Evolutionary conservation across 2,797 vertebrate genomes (phyloP).

Genomic region (Tokudaia muenninki): DNA sequence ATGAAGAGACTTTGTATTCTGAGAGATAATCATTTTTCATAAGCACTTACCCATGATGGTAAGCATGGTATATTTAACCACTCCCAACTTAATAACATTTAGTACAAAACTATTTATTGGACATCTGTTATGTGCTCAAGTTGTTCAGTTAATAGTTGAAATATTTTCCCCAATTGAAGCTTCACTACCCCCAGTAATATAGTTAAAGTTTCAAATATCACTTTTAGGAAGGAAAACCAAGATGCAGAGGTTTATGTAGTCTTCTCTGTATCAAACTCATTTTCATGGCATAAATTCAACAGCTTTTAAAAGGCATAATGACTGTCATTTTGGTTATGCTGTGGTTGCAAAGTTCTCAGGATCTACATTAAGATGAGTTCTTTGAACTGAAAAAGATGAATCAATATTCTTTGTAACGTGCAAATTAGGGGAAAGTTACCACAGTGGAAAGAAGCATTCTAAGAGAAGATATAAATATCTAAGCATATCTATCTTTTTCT

Average conservation of each 20-base stretch:
- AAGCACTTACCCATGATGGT: conserved; percentile 12
- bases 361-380: not conserved
- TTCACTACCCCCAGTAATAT: not conserved
- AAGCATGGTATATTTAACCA: conserved; percentile 14
- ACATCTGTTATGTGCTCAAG: not conserved
- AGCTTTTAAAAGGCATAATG: conserved; percentile 34
- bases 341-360: conserved; percentile 5
- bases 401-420: conserved; percentile 59
- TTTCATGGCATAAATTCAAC: conserved; percentile 56
- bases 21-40: conserved; percentile 37
- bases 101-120: conserved; percentile 20
- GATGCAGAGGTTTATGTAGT: not conserved
- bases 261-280: conserved; percentile 9
- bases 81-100: not conserved
- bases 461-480: not conserved
- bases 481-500: conserved; percentile 22
- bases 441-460: conserved; percentile 18
- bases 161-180: not conserved
- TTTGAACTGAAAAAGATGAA: conserved; percentile 45
- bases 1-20: not conserved
- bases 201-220: not conserved
- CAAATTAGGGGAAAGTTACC: not conserved
- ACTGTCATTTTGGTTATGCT: conserved; percentile 36
- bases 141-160: not conserved
- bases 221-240: not conserved